phyloP scores from a whole-genome alignment of 2,113 vertebrate genomes.

The Odontophorus gujanensis region DNA sequence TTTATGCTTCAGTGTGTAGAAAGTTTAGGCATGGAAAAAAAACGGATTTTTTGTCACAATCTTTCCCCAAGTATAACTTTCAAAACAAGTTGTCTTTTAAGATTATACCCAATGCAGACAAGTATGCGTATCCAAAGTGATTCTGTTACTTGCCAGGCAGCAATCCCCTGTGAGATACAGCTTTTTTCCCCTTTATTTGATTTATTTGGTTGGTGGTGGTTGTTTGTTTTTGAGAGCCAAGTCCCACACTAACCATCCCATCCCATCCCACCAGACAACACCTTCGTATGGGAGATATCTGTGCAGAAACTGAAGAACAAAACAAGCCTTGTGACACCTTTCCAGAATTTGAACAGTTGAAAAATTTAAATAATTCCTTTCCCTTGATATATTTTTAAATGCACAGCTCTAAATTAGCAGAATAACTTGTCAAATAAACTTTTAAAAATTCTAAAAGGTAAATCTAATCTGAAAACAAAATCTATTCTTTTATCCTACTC shows the following conservation, averaged over 20 bases:
- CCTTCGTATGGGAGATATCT: background rate
- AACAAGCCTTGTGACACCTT: accelerated
- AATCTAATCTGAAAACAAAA: background rate
- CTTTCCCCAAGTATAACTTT: background rate
- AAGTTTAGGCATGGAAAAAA: background rate
- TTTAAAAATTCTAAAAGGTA: background rate
- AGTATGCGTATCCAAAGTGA: background rate
- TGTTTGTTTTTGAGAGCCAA: background rate
- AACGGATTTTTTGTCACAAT: background rate
- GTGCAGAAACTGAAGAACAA: background rate
- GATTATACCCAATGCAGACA: background rate
- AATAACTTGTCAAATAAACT: background rate
- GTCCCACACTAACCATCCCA: background rate
- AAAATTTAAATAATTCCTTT: background rate
- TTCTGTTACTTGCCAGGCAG: background rate
- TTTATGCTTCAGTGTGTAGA: background rate
- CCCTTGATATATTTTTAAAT: background rate
- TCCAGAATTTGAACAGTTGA: background rate
- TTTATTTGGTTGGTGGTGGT: background rate
- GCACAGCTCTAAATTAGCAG: accelerated
- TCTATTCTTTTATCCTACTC: background rate
- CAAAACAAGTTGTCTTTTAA: background rate
- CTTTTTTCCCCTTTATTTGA: background rate
- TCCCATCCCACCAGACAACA: background rate
- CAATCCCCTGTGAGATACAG: background rate